Conservation (phyloP, 2,888 invertebrate genomes). For the Lissonota sp. region DNA sequence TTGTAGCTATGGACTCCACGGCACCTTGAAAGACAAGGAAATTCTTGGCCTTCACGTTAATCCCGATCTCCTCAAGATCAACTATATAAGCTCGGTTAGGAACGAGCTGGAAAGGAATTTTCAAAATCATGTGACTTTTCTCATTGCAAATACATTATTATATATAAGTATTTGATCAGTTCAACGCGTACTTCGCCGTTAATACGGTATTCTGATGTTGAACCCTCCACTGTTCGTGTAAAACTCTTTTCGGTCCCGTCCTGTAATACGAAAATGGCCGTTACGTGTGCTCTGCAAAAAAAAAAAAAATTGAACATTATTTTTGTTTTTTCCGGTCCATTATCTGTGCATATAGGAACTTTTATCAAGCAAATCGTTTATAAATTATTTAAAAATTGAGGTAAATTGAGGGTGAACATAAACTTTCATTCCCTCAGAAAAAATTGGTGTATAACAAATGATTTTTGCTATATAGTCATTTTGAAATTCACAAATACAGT, state of each 20-base stretch:
- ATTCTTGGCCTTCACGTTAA: conserved; percentile 99
- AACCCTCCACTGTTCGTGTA: conserved; percentile 95
- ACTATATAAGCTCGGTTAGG: conserved; percentile 92
- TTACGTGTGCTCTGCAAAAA: conserved; percentile 93
- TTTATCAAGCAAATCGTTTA: too few species aligned
- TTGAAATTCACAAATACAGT: too few species aligned
- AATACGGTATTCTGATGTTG: conserved; percentile 97
- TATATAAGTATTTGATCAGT: too few species aligned
- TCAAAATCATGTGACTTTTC: too few species aligned
- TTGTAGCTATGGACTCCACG: conserved; percentile 99
- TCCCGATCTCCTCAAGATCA: conserved; percentile 96
- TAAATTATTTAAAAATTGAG: too few species aligned
- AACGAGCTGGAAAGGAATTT: conserved; percentile 87
- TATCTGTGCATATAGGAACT: background rate
- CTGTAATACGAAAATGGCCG: conserved; percentile 95
- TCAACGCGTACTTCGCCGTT: conserved; percentile 90
- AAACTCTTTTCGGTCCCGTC: conserved; percentile 93
- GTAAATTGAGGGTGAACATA: too few species aligned
- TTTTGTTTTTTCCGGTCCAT: too few species aligned
- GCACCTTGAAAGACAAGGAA: conserved; percentile 99
- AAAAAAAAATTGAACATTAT: too few species aligned
- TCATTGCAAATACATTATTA: too few species aligned
- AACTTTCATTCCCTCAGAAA: too few species aligned
- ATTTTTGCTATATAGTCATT: too few species aligned
- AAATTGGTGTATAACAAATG: too few species aligned